phyloP scores from a whole-genome alignment of 2,797 vertebrate genomes.

The Sciurus vulgaris region DNA sequence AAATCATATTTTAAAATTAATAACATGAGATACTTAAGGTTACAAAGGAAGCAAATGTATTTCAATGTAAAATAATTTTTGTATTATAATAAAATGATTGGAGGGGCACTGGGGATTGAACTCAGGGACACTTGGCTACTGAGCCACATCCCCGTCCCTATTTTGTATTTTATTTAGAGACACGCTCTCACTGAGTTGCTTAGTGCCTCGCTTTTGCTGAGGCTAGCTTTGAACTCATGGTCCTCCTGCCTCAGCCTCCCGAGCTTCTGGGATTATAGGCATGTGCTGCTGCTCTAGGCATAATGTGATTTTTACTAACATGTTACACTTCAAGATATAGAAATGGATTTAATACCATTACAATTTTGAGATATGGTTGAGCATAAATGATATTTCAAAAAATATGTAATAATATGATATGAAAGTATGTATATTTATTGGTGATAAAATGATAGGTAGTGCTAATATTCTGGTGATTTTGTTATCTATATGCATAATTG shows the following conservation, averaged over 20 bases:
- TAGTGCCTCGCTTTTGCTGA: too few relatives aligned
- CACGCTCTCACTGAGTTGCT: too few relatives aligned
- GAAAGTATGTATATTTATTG: conserved; percentile 49
- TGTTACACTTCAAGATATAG: not conserved
- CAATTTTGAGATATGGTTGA: conserved; percentile 44
- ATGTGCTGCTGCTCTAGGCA: too few relatives aligned
- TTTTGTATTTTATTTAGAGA: too few relatives aligned
- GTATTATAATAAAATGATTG: not conserved
- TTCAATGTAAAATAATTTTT: conserved; percentile 49
- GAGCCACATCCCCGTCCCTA: too few relatives aligned
- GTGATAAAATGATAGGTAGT: conserved; percentile 26
- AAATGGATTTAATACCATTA: not conserved
- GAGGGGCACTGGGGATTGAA: too few relatives aligned
- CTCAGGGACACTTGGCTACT: too few relatives aligned
- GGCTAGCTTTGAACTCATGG: too few relatives aligned
- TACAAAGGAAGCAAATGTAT: conserved; percentile 31
- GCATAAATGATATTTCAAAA: conserved; percentile 35
- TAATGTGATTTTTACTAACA: conserved; percentile 18
- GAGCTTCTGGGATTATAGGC: too few relatives aligned
- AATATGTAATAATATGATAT: conserved; percentile 32
- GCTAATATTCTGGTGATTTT: conserved; percentile 25
- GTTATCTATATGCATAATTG: conserved; percentile 12
- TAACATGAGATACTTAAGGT: conserved; percentile 40
- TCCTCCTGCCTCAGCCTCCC: too few relatives aligned
- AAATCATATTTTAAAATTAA: conserved; percentile 45